Percentiles rank a stretch among this genome's conserved stretches.
Evolutionary conservation across 2,113 vertebrate species (phyloP).

Genomic region (Scophthalmus maximus): DNA sequence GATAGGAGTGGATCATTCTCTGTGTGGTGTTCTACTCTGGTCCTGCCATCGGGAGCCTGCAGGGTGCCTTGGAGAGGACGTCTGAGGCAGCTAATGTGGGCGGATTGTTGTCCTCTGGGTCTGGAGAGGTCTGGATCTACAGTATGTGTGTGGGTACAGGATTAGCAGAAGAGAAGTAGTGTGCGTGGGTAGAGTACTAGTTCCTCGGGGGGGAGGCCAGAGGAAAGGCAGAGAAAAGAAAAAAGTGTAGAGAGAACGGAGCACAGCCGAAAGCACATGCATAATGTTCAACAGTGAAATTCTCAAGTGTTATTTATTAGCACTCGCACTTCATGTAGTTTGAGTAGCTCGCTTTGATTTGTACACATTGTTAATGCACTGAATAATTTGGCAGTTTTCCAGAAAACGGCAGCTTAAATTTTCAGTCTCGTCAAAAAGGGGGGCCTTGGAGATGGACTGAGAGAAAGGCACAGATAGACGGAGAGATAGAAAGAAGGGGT

Average conservation of each 20-base stretch:
- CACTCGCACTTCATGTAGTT: background rate
- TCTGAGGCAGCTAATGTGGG: slow-evolving; percentile 61
- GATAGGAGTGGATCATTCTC: slow-evolving; percentile 24
- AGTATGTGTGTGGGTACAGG: slow-evolving; percentile 48
- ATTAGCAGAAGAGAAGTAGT: slow-evolving; percentile 52
- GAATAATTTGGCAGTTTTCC: slow-evolving; percentile 33
- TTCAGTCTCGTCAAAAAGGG: slow-evolving; percentile 35
- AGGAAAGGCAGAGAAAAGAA: slow-evolving; percentile 38
- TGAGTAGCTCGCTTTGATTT: slow-evolving; percentile 46
- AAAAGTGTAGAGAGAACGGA: slow-evolving; percentile 38
- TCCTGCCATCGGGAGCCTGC: slow-evolving; percentile 27
- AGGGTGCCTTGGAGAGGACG: slow-evolving; percentile 54
- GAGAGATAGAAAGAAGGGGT: slow-evolving; percentile 28
- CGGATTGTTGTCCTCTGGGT: slow-evolving; percentile 59
- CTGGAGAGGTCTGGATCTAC: slow-evolving; percentile 54
- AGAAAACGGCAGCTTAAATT: slow-evolving; percentile 37
- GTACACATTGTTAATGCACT: slow-evolving; percentile 32
- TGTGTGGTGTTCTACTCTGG: slow-evolving; percentile 8
- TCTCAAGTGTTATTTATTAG: slow-evolving; percentile 43
- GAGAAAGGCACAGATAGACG: slow-evolving; percentile 31
- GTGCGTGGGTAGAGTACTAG: slow-evolving; percentile 49
- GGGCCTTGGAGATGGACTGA: slow-evolving; percentile 43
- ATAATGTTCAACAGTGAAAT: slow-evolving; percentile 39
- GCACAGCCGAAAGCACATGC: slow-evolving; percentile 26
- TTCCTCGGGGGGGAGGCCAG: slow-evolving; percentile 41